These are phyloP conservation scores for Tenthredo livida DNA, from an alignment of 2,888 invertebrate species.

Conservation along the genomic window DNA sequence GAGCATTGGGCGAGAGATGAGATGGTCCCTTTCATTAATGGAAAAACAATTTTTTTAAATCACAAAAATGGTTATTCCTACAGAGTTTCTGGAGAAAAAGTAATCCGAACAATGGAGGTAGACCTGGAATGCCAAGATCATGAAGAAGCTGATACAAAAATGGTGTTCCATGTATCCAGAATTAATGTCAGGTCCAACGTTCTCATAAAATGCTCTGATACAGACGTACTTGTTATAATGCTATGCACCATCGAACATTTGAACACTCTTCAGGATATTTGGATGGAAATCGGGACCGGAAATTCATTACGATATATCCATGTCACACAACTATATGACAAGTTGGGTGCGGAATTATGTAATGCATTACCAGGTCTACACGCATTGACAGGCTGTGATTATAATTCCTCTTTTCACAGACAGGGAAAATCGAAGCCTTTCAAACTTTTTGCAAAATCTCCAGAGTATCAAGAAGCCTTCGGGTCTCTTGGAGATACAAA, in stretches of 20 bases:
- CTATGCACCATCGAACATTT: constrained; percentile 40
- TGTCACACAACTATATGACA: not conserved
- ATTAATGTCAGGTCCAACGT: constrained; percentile 20
- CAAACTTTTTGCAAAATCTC: no score
- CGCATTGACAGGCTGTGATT: constrained; percentile 25
- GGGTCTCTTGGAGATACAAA: no score
- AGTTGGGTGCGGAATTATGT: not conserved
- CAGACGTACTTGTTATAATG: constrained; percentile 28
- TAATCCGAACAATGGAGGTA: constrained; percentile 51
- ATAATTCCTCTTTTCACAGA: constrained; percentile 14
- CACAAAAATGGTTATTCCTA: not conserved
- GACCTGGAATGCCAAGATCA: constrained; percentile 55
- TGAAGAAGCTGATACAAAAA: constrained; percentile 59
- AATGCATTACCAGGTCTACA: constrained; percentile 23
- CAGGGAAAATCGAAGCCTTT: no score
- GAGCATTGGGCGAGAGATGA: constrained; percentile 66
- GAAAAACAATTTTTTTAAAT: constrained; percentile 58
- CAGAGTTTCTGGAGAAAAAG: constrained; percentile 32
- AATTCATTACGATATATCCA: not conserved
- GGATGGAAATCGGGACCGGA: constrained; percentile 16
- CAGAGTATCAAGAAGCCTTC: no score
- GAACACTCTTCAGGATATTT: constrained; percentile 8
- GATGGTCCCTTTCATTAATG: constrained; percentile 64
- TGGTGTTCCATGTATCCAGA: constrained; percentile 51
- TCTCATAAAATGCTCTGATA: not conserved